Conservation (phyloP, 2,888 invertebrate species). For the Timandra comae region DNA sequence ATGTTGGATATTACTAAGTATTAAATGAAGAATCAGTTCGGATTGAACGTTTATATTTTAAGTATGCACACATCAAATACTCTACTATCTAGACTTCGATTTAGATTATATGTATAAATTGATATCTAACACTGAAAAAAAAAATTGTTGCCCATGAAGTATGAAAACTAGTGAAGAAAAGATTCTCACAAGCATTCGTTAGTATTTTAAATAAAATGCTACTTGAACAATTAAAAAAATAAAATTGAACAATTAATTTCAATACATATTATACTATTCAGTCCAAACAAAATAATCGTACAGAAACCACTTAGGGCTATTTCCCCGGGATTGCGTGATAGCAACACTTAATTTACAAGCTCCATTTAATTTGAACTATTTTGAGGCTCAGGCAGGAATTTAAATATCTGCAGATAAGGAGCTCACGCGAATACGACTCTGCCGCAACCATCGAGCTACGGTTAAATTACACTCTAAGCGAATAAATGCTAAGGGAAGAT, state of each 20-base stretch:
- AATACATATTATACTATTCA: slow-evolving; percentile 30
- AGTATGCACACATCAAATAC: no score
- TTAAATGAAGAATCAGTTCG: no score
- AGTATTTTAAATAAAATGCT: no score
- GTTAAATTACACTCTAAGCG: slow-evolving; percentile 57
- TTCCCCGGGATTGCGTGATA: slow-evolving; percentile 71
- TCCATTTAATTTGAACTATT: slow-evolving; percentile 68
- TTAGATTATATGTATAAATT: no score
- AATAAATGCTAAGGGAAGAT: slow-evolving; percentile 47
- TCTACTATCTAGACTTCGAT: no score
- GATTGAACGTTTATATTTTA: no score
- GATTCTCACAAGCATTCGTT: no score
- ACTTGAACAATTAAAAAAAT: background rate
- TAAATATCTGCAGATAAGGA: slow-evolving; percentile 71
- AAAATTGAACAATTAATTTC: slow-evolving; percentile 8
- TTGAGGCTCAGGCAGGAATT: slow-evolving; percentile 60
- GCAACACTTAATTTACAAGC: slow-evolving; percentile 75
- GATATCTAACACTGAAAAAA: no score
- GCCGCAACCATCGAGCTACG: slow-evolving; percentile 36
- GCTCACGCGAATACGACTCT: slow-evolving; percentile 65
- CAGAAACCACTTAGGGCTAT: slow-evolving; percentile 68
- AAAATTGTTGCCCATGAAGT: no score
- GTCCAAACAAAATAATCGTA: slow-evolving; percentile 49
- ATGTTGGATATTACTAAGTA: no score
- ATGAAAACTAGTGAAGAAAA: no score